Conservation (phyloP, 2,888 invertebrate genomes). For the Microctonus aethiopoides region DNA sequence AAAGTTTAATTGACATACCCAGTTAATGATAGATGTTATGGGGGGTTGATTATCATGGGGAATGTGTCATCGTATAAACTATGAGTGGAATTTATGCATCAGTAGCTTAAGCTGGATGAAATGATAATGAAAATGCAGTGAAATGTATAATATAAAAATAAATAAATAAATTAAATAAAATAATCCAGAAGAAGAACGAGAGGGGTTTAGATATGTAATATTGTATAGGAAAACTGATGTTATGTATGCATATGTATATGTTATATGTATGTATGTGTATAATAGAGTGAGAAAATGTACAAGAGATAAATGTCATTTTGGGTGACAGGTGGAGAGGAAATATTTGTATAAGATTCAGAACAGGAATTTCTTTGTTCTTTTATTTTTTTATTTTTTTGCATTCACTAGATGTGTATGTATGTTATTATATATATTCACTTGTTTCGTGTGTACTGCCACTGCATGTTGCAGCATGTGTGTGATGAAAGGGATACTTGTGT, state of each 20-base stretch:
- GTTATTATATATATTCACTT: too few relatives aligned
- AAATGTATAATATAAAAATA: conserved; percentile 3
- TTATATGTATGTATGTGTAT: not conserved
- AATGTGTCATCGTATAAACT: conserved; percentile 26
- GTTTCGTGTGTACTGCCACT: not conserved
- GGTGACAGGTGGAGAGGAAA: conserved; percentile 20
- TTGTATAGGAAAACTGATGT: not conserved
- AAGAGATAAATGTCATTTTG: conserved; percentile 19
- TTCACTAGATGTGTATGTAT: not conserved
- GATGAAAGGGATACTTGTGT: not conserved
- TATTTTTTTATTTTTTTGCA: not conserved
- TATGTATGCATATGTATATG: not conserved
- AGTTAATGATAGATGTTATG: conserved; percentile 26
- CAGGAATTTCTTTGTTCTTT: conserved; percentile 16
- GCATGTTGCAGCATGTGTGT: not conserved
- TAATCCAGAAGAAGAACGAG: not conserved
- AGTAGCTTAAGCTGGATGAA: conserved; percentile 1
- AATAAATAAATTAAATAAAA: too few relatives aligned
- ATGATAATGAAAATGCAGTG: not conserved
- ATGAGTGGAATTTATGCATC: conserved; percentile 23
- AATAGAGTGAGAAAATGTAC: not conserved
- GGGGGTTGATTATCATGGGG: conserved; percentile 29
- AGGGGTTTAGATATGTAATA: conserved; percentile 11
- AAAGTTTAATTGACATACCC: conserved; percentile 23
- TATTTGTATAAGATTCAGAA: conserved; percentile 7